Percentiles rank a stretch among this genome's conserved stretches.
Conservation (phyloP, 2,113 vertebrate genomes). For the Myiozetetes cayanensis region DNA sequence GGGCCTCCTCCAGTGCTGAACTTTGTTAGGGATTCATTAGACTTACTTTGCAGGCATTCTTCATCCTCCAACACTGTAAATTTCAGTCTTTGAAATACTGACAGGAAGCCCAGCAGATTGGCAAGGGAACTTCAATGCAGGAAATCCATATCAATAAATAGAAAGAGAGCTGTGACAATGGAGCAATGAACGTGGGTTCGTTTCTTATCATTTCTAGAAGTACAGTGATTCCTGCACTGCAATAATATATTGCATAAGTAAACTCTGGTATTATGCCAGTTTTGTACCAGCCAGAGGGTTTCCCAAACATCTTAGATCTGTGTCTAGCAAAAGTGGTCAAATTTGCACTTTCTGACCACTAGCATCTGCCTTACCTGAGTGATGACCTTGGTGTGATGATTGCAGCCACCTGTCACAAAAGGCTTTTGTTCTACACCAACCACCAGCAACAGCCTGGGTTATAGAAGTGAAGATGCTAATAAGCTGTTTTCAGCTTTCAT, state of each 20-base stretch:
- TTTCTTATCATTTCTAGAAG: not conserved
- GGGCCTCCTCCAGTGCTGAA: not conserved
- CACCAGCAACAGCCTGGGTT: not conserved
- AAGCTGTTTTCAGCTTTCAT: not conserved
- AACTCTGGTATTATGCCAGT: not conserved
- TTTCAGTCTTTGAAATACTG: not conserved
- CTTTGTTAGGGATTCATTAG: not conserved
- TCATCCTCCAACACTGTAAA: not conserved
- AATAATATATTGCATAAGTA: not conserved
- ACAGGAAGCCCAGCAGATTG: not conserved
- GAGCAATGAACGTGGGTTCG: rapidly evolving
- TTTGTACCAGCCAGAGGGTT: not conserved
- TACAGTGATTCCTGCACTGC: not conserved
- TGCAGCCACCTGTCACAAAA: not conserved
- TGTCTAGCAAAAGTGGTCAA: not conserved
- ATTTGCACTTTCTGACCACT: not conserved
- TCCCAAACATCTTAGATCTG: not conserved
- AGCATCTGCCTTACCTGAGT: not conserved
- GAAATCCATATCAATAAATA: not conserved
- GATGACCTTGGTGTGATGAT: rapidly evolving
- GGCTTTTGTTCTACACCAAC: not conserved
- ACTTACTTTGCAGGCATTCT: not conserved
- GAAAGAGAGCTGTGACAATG: not conserved
- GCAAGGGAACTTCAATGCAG: not conserved
- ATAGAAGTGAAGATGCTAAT: not conserved